Conservation (phyloP, 2,113 vertebrate genomes). For the Antigone vipio region DNA sequence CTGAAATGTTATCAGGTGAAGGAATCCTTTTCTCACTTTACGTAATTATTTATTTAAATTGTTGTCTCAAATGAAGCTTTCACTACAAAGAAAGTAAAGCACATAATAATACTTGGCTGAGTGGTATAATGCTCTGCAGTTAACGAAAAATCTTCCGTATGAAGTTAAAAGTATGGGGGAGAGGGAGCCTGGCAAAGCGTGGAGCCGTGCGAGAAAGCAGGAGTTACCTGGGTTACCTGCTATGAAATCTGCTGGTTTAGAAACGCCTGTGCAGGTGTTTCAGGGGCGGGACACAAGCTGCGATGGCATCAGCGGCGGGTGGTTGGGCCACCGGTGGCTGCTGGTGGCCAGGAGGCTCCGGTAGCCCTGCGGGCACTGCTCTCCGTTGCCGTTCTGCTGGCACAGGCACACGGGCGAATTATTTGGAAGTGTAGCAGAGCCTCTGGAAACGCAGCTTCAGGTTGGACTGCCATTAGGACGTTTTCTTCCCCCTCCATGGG, state of each 20-base stretch:
- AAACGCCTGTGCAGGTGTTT: background rate
- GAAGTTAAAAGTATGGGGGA: background rate
- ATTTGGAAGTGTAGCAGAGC: background rate
- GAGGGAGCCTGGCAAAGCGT: background rate
- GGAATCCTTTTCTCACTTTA: background rate
- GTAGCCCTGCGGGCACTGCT: too few relatives aligned
- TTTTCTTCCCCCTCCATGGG: background rate
- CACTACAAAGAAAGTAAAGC: background rate
- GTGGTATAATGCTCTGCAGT: background rate
- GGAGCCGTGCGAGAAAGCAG: background rate
- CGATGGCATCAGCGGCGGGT: accelerated
- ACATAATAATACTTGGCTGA: background rate
- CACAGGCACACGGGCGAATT: background rate
- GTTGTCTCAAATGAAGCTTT: background rate
- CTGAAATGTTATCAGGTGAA: background rate
- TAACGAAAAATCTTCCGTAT: background rate
- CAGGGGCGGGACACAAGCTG: accelerated
- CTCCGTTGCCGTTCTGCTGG: background rate
- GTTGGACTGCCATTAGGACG: background rate
- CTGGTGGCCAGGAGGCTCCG: accelerated
- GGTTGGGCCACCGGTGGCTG: background rate
- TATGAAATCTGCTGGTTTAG: background rate
- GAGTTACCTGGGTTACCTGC: background rate
- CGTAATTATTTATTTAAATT: background rate
- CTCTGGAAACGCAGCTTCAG: background rate